Evolutionary conservation across 2,113 vertebrate genomes (phyloP), one percentile per base, ranked within the genome.

Genomic region (Dascyllus trimaculatus): DNA sequence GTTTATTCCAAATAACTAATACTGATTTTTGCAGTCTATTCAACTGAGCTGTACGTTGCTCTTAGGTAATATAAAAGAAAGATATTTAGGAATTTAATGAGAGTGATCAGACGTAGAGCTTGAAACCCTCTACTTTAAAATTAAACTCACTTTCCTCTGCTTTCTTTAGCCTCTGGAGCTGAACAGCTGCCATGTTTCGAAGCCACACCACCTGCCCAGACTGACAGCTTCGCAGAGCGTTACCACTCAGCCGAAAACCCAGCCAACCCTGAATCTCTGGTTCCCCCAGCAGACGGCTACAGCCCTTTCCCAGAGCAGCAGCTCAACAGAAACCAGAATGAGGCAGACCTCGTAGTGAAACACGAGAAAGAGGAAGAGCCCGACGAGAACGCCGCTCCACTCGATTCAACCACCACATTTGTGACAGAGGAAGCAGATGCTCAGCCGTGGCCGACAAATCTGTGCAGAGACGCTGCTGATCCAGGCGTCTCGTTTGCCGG

Each of bases 281-380:
- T 53, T 14, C 25, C 72, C 52, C 66, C 53, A 0, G 1, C 43
- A 0, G 75, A 54, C 1, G 1, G n/a, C 60, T 71, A 53, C 57
- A 0, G 1, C 68, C 0, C 38, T 11, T 86, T 83, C 57, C 51
- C 80, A 1, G 84, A 70, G 22, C 77, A 67, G 78, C 82, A 69
- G 45, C 56, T 32, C 0, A 32, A 53, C 71, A 7, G 13, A 5
- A 9, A 32, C 57, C 67, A 43, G 1, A 43, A 2, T 1, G 72
- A 59, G 10, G 11, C 68, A 0, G 80, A 83, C 13, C 71, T 88
- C 0, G 1, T 48, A 0, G 80, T 93, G 54, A 94, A 94, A 72
- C 62, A 60, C 0, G 88, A 92, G 73, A 26, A 49, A 21, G 78
- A 81, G 22, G 83, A 87, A 4, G 81, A 69, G 29, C 53, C 63